Evolutionary conservation across 92 coral and sea anemone species (phyloP).

Genomic region (Hydrozoanthus gracilis): DNA sequence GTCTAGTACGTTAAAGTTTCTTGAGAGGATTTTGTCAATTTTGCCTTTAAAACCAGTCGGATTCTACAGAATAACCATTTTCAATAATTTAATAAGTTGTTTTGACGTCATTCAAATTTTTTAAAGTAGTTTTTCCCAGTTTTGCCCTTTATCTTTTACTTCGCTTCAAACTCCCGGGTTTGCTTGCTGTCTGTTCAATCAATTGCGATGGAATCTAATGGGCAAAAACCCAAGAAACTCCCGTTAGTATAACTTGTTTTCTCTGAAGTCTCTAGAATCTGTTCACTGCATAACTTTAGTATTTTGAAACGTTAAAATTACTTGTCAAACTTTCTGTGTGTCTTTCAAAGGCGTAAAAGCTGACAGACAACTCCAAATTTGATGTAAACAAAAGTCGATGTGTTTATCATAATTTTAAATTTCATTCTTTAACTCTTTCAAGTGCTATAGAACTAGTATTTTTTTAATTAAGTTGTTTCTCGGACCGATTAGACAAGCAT

Average conservation of each 20-base stretch:
- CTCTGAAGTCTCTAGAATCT: background rate
- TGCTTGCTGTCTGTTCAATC: background rate
- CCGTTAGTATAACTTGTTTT: background rate
- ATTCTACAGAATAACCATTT: background rate
- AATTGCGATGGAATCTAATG: background rate
- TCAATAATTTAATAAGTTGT: background rate
- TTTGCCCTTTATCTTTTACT: background rate
- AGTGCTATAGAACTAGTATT: background rate
- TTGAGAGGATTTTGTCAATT: background rate
- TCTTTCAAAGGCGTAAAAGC: slow-evolving; percentile 3
- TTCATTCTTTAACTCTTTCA: background rate
- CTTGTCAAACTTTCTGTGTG: background rate
- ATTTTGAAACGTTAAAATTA: background rate
- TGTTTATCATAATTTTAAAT: background rate
- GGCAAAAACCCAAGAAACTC: background rate
- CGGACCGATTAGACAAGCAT: background rate
- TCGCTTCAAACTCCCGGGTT: background rate
- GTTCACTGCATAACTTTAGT: slow-evolving; percentile 2
- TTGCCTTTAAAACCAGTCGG: slow-evolving; percentile 2
- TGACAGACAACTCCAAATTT: slow-evolving; percentile 11
- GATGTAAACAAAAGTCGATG: slow-evolving; percentile 5
- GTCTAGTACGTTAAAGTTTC: background rate
- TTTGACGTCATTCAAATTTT: background rate
- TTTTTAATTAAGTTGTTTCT: background rate
- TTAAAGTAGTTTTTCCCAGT: background rate